Conservation (phyloP, 1,140 invertebrate genomes). For the Apis cerana region DNA sequence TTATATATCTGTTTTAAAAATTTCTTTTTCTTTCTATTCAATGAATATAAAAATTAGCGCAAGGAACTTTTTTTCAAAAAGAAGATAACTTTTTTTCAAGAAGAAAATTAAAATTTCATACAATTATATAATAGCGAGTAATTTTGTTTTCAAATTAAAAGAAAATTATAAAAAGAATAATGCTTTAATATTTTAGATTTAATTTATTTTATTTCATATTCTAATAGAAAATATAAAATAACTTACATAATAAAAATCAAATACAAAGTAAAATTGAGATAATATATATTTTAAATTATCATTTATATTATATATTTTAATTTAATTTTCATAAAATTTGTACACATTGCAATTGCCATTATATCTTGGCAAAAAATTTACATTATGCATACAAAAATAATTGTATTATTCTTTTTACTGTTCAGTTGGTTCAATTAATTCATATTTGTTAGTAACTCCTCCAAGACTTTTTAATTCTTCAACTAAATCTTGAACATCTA, state of each 20-base stretch:
- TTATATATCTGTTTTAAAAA: not conserved
- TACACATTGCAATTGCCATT: not conserved
- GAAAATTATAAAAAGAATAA: not conserved
- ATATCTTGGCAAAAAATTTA: not conserved
- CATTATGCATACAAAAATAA: not conserved
- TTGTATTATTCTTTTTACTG: slow-evolving; percentile 4
- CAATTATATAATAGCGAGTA: not conserved
- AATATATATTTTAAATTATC: not conserved
- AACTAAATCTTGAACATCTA: slow-evolving; percentile 68
- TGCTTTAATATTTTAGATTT: too few relatives aligned
- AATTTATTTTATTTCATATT: not conserved
- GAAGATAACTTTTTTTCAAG: not conserved
- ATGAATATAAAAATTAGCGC: too few relatives aligned
- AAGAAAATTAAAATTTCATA: not conserved
- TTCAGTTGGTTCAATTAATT: slow-evolving; percentile 69
- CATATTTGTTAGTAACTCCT: slow-evolving; percentile 73
- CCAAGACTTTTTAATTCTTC: slow-evolving; percentile 69
- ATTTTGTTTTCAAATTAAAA: not conserved
- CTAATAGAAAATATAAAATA: not conserved
- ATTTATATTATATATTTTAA: not conserved
- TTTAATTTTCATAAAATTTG: not conserved
- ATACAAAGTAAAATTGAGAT: not conserved
- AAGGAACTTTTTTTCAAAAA: not conserved
- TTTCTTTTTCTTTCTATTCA: not conserved
- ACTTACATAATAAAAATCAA: not conserved